Evolutionary conservation across 2,113 vertebrate genomes (phyloP).

Genomic region (Lepidothrix coronata): DNA sequence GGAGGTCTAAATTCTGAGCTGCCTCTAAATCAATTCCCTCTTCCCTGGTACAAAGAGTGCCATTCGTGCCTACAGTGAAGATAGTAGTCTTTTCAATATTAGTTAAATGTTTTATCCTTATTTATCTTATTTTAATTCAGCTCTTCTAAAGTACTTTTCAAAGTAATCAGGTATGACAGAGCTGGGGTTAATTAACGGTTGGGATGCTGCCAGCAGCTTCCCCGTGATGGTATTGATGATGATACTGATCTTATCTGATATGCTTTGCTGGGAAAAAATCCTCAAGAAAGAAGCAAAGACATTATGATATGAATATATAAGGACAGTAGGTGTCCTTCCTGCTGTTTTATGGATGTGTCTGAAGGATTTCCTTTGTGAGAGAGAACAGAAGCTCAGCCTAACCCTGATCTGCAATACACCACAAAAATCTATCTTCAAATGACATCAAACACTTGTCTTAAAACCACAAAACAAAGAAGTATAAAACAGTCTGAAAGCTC

Average conservation of each 20-base stretch:
- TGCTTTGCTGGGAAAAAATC: background rate
- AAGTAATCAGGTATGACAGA: slow-evolving; percentile 54
- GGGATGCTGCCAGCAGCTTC: slow-evolving; percentile 50
- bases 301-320: slow-evolving; percentile 26
- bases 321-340: slow-evolving; percentile 64
- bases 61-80: background rate
- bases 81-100: background rate
- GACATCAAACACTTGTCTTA: slow-evolving; percentile 41
- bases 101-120: slow-evolving; percentile 39
- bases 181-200: slow-evolving; percentile 56
- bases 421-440: slow-evolving; percentile 37
- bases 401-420: background rate
- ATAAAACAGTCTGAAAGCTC: background rate
- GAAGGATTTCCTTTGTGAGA: slow-evolving; percentile 41
- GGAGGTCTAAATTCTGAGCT: slow-evolving; percentile 37
- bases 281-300: background rate
- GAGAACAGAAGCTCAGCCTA: slow-evolving; percentile 16
- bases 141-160: slow-evolving; percentile 21
- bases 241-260: slow-evolving; percentile 58
- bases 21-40: slow-evolving; percentile 9
- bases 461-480: background rate
- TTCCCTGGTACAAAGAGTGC: background rate
- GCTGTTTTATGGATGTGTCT: slow-evolving; percentile 33
- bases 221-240: slow-evolving; percentile 12
- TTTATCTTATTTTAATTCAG: slow-evolving; percentile 45